phyloP scores from a whole-genome alignment of 2,113 vertebrate genomes.

The Puma concolor region DNA sequence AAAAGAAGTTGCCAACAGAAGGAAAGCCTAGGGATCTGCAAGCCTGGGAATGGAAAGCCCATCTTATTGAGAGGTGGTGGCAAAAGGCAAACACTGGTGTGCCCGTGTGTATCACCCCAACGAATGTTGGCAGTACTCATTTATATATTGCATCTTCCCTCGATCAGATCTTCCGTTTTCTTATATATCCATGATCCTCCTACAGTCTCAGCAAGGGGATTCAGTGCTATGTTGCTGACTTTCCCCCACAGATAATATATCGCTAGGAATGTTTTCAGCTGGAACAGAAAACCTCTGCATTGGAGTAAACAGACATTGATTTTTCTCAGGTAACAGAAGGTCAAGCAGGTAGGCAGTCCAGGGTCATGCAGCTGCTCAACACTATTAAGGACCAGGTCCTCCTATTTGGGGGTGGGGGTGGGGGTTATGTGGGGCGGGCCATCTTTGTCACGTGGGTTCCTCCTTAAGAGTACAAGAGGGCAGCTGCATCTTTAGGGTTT shows the following conservation, averaged over 20 bases:
- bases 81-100: rapidly evolving
- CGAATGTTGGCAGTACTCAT: rapidly evolving
- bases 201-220: not conserved
- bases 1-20: not conserved
- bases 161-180: not conserved
- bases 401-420: rapidly evolving
- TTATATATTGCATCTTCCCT: not conserved
- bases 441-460: not conserved
- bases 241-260: not conserved
- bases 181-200: not conserved
- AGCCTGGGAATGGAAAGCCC: too few species aligned
- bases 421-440: rapidly evolving
- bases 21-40: not conserved
- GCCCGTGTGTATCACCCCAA: not conserved
- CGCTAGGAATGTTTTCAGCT: not conserved
- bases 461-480: not conserved
- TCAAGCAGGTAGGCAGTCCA: not conserved
- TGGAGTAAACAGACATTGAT: not conserved
- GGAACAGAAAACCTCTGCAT: not conserved
- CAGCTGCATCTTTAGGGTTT: not conserved
- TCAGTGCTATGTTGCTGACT: not conserved
- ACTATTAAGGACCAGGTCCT: not conserved
- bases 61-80: not conserved
- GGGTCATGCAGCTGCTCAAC: not conserved
- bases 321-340: not conserved